Percentiles rank a stretch among this genome's conserved stretches.
phyloP scores from a whole-genome alignment of 1,140 invertebrate genomes.

The Psilanteris sp. region DNA sequence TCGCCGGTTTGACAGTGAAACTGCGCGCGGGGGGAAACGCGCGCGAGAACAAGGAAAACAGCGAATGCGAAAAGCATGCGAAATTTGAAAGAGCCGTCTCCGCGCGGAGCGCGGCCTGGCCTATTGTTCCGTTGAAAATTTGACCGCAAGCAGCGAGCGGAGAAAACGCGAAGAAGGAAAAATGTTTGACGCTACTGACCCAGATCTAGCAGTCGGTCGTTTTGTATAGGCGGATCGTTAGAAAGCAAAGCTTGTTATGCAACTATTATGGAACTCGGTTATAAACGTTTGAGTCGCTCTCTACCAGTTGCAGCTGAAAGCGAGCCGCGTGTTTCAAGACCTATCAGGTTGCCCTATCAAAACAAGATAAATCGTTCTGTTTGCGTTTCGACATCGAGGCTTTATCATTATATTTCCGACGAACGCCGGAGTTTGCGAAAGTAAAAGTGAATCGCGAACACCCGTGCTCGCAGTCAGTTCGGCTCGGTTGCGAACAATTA shows the following conservation, averaged over 20 bases:
- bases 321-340: conserved; percentile 11
- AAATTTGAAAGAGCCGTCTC: not conserved
- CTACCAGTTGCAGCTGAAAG: conserved; percentile 9
- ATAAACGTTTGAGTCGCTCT: conserved; percentile 12
- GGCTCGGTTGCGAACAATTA: no score
- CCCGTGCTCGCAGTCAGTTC: no score
- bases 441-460: conserved; percentile 26
- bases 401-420: conserved; percentile 3
- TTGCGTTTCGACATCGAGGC: conserved; percentile 34
- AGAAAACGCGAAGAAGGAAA: conserved; percentile 31
- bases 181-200: conserved; percentile 58
- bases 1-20: not conserved
- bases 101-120: not conserved
- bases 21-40: not conserved
- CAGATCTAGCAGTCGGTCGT: conserved; percentile 44
- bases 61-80: not conserved
- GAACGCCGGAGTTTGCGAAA: conserved; percentile 2
- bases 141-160: conserved; percentile 16
- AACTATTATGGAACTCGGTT: conserved; percentile 54
- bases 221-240: conserved; percentile 63
- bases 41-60: not conserved
- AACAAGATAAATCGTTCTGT: conserved; percentile 37
- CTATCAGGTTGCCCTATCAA: conserved; percentile 33
- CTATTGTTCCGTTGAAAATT: conserved; percentile 25
- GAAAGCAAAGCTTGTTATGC: conserved; percentile 64